Percentiles rank a stretch among this genome's conserved stretches.
Evolutionary conservation across 2,113 vertebrate species (phyloP).

Genomic region (Pseudorasbora parva): DNA sequence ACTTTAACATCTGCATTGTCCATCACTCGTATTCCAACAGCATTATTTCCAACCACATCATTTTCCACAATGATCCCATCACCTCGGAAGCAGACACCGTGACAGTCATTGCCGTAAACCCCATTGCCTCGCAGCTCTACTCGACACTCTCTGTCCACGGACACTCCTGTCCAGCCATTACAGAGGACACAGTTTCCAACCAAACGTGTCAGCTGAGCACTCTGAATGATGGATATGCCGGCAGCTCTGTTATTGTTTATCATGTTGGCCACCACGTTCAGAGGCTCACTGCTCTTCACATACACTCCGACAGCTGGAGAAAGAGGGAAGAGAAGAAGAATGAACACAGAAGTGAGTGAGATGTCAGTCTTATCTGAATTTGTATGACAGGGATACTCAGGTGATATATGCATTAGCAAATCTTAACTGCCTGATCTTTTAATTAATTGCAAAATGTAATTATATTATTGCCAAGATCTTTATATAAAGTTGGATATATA

Average conservation of each 20-base stretch:
- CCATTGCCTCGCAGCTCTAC: constrained; percentile 88
- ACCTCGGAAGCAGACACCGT: constrained; percentile 80
- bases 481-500: too few species aligned
- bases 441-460: too few species aligned
- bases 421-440: too few species aligned
- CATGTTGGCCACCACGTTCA: constrained; percentile 83
- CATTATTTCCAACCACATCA: constrained; percentile 85
- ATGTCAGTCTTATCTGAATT: background rate
- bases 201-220: constrained; percentile 82
- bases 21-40: constrained; percentile 82
- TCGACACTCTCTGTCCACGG: constrained; percentile 81
- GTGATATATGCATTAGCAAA: too few species aligned
- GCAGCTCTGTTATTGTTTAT: constrained; percentile 80
- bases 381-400: background rate
- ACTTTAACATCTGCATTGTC: constrained; percentile 85
- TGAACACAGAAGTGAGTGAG: background rate
- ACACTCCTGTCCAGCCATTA: constrained; percentile 81
- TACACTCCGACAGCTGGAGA: constrained; percentile 86
- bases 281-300: constrained; percentile 84
- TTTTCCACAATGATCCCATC: constrained; percentile 87
- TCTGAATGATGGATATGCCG: constrained; percentile 84
- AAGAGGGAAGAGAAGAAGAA: background rate
- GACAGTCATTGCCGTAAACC: constrained; percentile 85
- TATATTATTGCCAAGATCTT: too few species aligned
- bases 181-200: constrained; percentile 85